Percentiles rank a stretch among this genome's conserved stretches.
Conservation (phyloP, 2,113 vertebrate genomes). For the Cottus gobio region DNA sequence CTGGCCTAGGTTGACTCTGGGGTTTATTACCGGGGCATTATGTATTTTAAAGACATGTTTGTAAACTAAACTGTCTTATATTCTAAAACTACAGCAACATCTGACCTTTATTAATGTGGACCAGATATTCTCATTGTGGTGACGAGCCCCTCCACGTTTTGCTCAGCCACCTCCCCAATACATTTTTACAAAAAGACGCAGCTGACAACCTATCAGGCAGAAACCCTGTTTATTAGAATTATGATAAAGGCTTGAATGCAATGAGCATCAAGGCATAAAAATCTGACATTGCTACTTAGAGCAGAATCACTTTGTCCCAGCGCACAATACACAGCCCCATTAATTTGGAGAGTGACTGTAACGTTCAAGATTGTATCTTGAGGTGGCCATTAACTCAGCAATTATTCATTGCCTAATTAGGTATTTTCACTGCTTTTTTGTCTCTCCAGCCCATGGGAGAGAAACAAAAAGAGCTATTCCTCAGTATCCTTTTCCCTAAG, state of each 20-base stretch:
- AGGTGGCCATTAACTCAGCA: constrained; percentile 61
- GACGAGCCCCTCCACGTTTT: not conserved
- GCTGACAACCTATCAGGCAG: not conserved
- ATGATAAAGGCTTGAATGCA: constrained; percentile 39
- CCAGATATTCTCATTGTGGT: not conserved
- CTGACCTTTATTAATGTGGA: not conserved
- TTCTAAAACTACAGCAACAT: not conserved
- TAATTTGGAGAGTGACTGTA: constrained; percentile 55
- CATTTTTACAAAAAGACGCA: not conserved
- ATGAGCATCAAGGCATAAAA: constrained; percentile 42
- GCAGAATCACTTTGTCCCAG: constrained; percentile 36
- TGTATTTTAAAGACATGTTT: not conserved
- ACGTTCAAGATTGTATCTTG: constrained; percentile 61
- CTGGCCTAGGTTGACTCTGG: not conserved
- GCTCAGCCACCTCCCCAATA: not conserved
- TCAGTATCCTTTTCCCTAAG: constrained; percentile 41
- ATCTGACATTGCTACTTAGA: constrained; percentile 26
- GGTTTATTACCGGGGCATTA: not conserved
- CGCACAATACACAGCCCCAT: constrained; percentile 28
- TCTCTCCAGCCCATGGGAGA: constrained; percentile 51
- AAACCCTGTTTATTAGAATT: constrained; percentile 37
- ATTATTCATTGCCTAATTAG: constrained; percentile 72
- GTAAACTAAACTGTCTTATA: not conserved
- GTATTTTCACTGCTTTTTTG: constrained; percentile 46
- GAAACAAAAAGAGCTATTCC: constrained; percentile 60